Conservation (phyloP, 2,888 invertebrate genomes). For the Lumbricus terrestris region DNA sequence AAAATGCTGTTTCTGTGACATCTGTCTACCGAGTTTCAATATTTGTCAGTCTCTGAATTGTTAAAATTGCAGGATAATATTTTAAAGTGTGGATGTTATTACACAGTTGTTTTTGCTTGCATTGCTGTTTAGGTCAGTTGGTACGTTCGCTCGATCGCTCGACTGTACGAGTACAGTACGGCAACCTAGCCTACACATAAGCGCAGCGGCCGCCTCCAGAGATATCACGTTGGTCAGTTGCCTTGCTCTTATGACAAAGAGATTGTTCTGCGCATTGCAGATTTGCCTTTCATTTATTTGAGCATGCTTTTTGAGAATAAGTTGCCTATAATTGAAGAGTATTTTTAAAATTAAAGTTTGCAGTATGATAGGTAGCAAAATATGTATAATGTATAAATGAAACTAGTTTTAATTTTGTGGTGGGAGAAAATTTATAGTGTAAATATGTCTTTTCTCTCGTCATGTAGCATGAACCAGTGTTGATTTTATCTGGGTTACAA, state of each 20-base stretch:
- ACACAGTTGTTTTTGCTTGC: background rate
- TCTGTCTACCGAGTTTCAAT: background rate
- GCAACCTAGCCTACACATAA: conserved; percentile 97
- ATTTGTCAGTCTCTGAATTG: background rate
- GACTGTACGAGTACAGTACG: conserved; percentile 98
- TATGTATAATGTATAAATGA: no score
- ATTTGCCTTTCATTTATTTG: background rate
- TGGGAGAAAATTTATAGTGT: background rate
- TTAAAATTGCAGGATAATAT: background rate
- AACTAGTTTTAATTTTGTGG: no score
- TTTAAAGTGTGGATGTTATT: background rate
- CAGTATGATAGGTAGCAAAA: no score
- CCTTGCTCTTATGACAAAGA: background rate
- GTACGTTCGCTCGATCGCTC: conserved; percentile 95
- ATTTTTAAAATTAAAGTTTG: background rate
- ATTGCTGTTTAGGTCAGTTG: conserved; percentile 71
- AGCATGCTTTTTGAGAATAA: background rate
- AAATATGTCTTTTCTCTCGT: background rate
- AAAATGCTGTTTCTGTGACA: no score
- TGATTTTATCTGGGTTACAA: background rate
- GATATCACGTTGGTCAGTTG: conserved; percentile 76
- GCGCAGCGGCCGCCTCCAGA: conserved; percentile 95
- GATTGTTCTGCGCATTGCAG: background rate
- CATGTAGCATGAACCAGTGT: background rate
- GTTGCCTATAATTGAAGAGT: background rate